Evolutionary conservation across 30 jellyfish, hydroid and myxozoan genomes (phyloP), one percentile per base, ranked within the genome.

Genomic region (Turritopsis dohrnii): DNA sequence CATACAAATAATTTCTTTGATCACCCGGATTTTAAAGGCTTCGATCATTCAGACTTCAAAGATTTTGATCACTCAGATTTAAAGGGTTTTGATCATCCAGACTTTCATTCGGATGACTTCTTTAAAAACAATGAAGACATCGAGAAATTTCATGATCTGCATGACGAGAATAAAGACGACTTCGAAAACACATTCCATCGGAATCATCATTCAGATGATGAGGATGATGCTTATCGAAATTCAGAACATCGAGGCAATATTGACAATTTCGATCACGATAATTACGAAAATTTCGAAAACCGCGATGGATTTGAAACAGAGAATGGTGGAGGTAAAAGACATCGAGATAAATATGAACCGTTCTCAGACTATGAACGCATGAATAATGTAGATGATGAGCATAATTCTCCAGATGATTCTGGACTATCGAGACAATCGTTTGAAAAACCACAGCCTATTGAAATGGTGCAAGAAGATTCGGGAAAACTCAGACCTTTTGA

Each of bases 401-500:
- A 26, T 27, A 30, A 81, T 7, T 9, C 54, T 21, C 31, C 54
- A 21, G 19, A 21, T 69, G 31, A 20, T 75, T 52, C 52, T 71
- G 79, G 60, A 41, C 13, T 41, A 41, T 41, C 16, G 79, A 69
- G 28, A 53, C 82, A 22, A 54, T 66, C 52, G 65, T 74, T 26
- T 18, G 80, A 76, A 73, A 77, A 80, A 60, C 73, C 73, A 29
- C 77, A 79, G 21, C 89, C 94, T 1, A 89, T 89, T 52, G 96
- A 89, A 81, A 82, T 89, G 80, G 87, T 89, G 8, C 96, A 89
- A 65, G 96, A 89, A 29, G 88, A 74, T 19, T 30, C 89, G 7
- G 96, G 96, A 8, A 84, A 85, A 81, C 24, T 84, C 8, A 69
- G 30, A 69, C 77, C 77, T 9, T 1, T 69, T n/a, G 31, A 69